Evolutionary conservation across 53 echinoderm and acorn worm genomes (phyloP).

Genomic region (Mesocentrotus franciscanus): DNA sequence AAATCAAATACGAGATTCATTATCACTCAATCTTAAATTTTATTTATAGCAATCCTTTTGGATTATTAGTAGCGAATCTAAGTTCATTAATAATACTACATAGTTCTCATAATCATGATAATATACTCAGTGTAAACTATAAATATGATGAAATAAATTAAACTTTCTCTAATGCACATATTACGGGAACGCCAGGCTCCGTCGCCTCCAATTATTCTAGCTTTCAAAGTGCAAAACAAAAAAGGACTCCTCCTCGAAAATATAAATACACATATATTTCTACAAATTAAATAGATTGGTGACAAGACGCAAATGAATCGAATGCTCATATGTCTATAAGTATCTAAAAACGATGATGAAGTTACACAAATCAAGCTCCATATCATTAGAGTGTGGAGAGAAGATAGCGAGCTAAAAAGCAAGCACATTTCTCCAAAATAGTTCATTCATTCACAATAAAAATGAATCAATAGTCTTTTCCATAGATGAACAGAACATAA

Average conservation of each 20-base stretch:
- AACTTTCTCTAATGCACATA: conserved; percentile 61
- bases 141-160: conserved; percentile 67
- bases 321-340: conserved; percentile 43
- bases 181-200: conserved; percentile 61
- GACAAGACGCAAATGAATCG: conserved; percentile 51
- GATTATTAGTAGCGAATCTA: conserved; percentile 24
- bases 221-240: conserved; percentile 43
- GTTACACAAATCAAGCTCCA: conserved; percentile 56
- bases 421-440: conserved; percentile 46
- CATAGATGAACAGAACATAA: conserved; percentile 56
- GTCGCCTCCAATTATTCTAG: conserved; percentile 46
- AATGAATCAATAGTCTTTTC: conserved; percentile 51
- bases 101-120: conserved; percentile 45
- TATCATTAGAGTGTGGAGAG: conserved; percentile 36
- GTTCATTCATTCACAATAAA: conserved; percentile 46
- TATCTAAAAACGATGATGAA: conserved; percentile 46
- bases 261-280: conserved; percentile 66
- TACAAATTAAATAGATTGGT: conserved; percentile 54
- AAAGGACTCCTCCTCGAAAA: conserved; percentile 46
- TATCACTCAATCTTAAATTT: conserved; percentile 57
- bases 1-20: conserved; percentile 53
- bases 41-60: conserved; percentile 51
- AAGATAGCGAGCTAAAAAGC: conserved; percentile 36
- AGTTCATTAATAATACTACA: conserved; percentile 59
- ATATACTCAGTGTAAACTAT: conserved; percentile 53